These are phyloP conservation scores for Nanorana parkeri DNA, from an alignment of 2,113 vertebrate species.

Conservation along the genomic window DNA sequence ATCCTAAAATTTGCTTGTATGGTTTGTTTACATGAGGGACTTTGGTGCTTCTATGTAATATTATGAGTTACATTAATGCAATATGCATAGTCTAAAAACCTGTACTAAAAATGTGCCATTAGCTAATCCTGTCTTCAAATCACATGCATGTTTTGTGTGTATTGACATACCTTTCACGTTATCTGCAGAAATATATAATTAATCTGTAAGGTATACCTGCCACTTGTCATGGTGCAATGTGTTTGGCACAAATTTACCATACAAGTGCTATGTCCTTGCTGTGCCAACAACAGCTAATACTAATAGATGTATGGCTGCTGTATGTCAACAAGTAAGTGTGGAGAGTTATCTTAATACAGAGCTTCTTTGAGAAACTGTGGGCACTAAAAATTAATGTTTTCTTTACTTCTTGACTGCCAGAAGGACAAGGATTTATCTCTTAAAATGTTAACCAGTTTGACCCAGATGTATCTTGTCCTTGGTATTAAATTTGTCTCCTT, in stretches of 20 bases:
- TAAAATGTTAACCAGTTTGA: not conserved
- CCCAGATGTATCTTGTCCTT: not conserved
- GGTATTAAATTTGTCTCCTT: too few species aligned
- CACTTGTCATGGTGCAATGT: constrained; percentile 2
- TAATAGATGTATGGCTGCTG: not conserved
- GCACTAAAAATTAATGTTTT: not conserved
- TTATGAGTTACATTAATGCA: too few species aligned
- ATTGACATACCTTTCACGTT: not conserved
- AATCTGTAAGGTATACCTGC: not conserved
- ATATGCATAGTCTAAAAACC: too few species aligned
- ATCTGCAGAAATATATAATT: constrained; percentile 3
- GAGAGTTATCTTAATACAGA: not conserved
- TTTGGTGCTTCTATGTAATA: too few species aligned
- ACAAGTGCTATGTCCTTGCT: not conserved
- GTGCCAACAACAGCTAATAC: constrained; percentile 22
- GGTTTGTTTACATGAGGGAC: too few species aligned
- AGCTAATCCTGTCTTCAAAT: too few species aligned
- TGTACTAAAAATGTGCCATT: too few species aligned
- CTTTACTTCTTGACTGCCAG: not conserved
- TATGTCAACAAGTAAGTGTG: not conserved
- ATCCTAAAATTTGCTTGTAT: too few species aligned
- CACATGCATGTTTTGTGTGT: not conserved
- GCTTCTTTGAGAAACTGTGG: not conserved
- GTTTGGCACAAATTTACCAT: constrained; percentile 1
- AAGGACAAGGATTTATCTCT: not conserved